Evolutionary conservation across 2,797 vertebrate species (phyloP).

Genomic region (Staurois parvus): DNA sequence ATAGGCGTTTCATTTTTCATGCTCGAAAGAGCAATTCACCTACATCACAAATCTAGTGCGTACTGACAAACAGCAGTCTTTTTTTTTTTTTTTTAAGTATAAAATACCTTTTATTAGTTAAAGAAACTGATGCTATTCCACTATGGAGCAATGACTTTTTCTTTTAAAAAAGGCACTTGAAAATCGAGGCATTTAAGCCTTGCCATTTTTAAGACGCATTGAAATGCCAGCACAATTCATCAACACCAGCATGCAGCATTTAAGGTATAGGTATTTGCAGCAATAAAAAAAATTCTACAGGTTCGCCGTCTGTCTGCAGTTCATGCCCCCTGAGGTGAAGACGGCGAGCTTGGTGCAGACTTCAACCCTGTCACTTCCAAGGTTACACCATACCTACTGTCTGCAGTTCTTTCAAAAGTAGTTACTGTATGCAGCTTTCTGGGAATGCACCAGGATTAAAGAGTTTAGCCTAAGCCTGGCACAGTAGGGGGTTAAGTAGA

Average conservation of each 20-base stretch:
- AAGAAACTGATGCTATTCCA: background rate
- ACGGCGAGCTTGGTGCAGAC: background rate
- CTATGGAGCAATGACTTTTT: background rate
- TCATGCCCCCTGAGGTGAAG: background rate
- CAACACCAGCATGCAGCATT: background rate
- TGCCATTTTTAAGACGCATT: background rate
- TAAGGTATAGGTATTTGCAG: background rate
- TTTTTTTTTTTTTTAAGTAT: background rate
- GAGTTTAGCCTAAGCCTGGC: background rate
- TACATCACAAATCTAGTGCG: conserved; percentile 16
- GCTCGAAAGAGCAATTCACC: conserved; percentile 21
- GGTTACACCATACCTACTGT: conserved; percentile 35
- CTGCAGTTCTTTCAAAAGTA: conserved; percentile 23
- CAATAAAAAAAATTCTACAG: conserved; percentile 36
- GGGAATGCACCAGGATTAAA: background rate
- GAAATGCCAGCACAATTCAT: background rate
- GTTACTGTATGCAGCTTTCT: conserved; percentile 1
- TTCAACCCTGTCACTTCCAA: background rate
- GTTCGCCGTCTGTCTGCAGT: conserved; percentile 8
- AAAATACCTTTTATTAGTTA: conserved; percentile 17
- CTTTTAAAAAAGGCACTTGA: background rate
- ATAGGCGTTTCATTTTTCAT: conserved; percentile 1
- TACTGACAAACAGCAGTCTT: conserved; percentile 18
- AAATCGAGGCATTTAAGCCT: background rate
- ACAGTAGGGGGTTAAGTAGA: conserved; percentile 20